phyloP scores from a whole-genome alignment of 2,888 invertebrate species.

The Globia sparganii region DNA sequence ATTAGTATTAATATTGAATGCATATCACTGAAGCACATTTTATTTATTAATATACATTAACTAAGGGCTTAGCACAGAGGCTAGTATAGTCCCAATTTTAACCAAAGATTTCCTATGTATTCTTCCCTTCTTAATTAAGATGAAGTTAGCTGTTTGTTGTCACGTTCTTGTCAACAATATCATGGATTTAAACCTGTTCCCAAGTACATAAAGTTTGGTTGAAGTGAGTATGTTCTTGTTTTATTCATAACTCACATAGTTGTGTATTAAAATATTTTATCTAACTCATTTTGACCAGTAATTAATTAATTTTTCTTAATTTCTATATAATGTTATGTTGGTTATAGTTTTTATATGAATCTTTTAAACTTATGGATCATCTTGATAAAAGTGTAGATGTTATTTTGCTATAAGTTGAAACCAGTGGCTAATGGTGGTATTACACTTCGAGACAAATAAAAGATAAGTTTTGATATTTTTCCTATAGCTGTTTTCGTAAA shows the following conservation, averaged over 20 bases:
- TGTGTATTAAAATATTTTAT: neutral
- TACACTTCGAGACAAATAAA: neutral
- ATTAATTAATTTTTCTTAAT: no score
- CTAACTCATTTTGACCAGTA: neutral
- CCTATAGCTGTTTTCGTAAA: neutral
- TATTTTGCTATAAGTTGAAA: conserved; percentile 4
- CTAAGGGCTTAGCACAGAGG: neutral
- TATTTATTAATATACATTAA: neutral
- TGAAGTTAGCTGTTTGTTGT: neutral
- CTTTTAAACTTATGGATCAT: neutral
- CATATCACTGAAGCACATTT: neutral
- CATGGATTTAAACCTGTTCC: neutral
- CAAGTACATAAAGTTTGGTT: neutral
- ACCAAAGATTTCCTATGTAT: neutral
- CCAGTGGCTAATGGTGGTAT: neutral
- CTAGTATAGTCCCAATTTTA: neutral
- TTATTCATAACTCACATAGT: conserved; percentile 23
- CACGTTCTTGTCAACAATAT: neutral
- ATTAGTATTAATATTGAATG: conserved; percentile 1
- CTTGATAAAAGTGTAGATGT: neutral
- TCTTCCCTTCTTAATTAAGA: neutral
- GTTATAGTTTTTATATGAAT: no score
- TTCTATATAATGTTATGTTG: neutral
- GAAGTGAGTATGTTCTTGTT: conserved; percentile 16
- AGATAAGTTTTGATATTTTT: neutral